Evolutionary conservation across 2,797 vertebrate genomes (phyloP).

Genomic region (Pachyuromys duprasi): DNA sequence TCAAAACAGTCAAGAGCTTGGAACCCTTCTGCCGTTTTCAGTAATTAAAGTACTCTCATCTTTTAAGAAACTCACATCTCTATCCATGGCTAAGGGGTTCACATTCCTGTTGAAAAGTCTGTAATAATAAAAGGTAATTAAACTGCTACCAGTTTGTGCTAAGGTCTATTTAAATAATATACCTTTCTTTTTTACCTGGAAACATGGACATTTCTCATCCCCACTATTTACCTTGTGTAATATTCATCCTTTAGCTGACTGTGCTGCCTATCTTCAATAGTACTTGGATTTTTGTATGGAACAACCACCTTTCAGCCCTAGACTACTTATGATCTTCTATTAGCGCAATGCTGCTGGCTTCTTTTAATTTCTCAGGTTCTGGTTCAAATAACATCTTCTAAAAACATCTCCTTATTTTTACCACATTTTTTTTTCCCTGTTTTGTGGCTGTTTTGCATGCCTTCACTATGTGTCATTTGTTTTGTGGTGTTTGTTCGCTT

Average conservation of each 20-base stretch:
- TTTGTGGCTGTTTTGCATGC: background rate
- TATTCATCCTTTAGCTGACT: accelerated
- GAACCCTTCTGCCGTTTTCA: background rate
- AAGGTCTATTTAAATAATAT: background rate
- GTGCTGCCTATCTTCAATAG: background rate
- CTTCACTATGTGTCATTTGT: background rate
- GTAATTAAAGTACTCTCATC: background rate
- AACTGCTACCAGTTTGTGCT: background rate
- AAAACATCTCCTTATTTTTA: background rate
- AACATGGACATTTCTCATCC: accelerated
- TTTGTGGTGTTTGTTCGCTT: background rate
- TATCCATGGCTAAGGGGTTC: background rate
- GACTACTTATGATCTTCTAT: background rate
- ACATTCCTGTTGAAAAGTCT: background rate
- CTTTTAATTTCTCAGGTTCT: background rate
- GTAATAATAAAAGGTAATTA: background rate
- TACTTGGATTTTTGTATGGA: background rate
- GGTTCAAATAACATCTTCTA: background rate
- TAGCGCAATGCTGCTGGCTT: background rate
- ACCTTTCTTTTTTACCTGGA: background rate
- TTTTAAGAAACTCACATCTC: background rate
- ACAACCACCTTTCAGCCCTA: background rate
- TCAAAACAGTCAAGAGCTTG: conserved; percentile 37
- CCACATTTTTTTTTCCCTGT: background rate
- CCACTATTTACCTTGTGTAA: background rate